Percentiles rank a stretch among this genome's conserved stretches.
Evolutionary conservation across 2,888 invertebrate species (phyloP).

Genomic region (Rapana venosa): DNA sequence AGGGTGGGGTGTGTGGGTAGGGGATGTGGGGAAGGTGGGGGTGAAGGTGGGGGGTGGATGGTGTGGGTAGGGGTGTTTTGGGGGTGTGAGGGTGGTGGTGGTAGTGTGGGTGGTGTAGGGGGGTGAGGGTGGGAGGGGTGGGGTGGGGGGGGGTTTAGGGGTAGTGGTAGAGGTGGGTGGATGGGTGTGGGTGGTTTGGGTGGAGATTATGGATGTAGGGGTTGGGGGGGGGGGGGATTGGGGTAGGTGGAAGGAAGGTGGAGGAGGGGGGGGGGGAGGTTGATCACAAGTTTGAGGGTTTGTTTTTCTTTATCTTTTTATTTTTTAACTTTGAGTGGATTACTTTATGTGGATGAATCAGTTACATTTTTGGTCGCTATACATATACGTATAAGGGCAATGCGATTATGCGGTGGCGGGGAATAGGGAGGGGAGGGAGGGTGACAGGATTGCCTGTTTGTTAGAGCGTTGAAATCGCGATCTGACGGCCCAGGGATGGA

Average conservation of each 20-base stretch:
- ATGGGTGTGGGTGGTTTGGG: neutral
- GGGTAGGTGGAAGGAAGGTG: too few relatives aligned
- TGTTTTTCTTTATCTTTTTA: neutral
- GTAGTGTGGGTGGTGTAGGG: neutral
- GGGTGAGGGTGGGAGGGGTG: neutral
- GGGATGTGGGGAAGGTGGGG: too few relatives aligned
- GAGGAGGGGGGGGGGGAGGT: neutral
- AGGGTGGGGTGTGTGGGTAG: too few relatives aligned
- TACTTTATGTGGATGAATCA: too few relatives aligned
- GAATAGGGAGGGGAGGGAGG: too few relatives aligned
- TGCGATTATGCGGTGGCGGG: too few relatives aligned
- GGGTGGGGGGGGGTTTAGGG: neutral
- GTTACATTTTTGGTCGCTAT: too few relatives aligned
- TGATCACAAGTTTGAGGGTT: neutral
- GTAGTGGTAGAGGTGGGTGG: neutral
- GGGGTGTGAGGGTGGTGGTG: neutral
- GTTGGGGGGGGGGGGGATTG: neutral
- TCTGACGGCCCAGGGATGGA: too few relatives aligned
- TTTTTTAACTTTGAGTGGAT: too few relatives aligned
- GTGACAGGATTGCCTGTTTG: too few relatives aligned
- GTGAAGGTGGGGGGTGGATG: neutral
- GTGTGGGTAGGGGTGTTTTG: neutral
- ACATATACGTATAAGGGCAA: too few relatives aligned
- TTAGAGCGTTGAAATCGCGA: too few relatives aligned
- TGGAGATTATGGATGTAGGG: neutral